Base-by-base conservation (phyloP, 2,888 invertebrate species). In the Alsophila aescularia region DNA sequence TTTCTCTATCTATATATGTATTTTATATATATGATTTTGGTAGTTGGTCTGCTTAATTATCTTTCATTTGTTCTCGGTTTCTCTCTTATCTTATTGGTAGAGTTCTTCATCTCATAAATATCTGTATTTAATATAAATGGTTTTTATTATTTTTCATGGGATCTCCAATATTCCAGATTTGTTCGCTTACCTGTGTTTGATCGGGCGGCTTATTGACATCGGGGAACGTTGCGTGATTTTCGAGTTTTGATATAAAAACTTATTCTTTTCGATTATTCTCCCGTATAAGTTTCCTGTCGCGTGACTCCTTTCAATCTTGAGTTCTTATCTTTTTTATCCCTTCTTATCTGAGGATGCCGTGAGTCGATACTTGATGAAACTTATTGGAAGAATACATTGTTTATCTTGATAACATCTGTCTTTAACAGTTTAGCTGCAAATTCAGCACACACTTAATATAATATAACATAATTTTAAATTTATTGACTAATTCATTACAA, bases 121-220 rank as follows among this genome's bases (percentile, higher is more conserved):
- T 8, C 27, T 7, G 5, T 7, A 9, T 27, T 27, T 6, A 9
- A 27, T 6, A 27, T 7, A 27, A 27, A 6, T 1, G 0, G 40
- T 40, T 31, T 37, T 45, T 9, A 9, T 13, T n/a, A n/a, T 24
- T 18, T 3, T 13, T 9, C 31, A 2, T 41, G 5, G 48, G 58
- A 43, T 35, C 58, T 45, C 58, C 39, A 47, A 53, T 45, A 50
- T 41, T 41, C 18, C n/a, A 42, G 32, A 53, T 45, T 40, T 44
- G 44, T 41, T 42, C 43, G 27, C 41, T 54, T 55, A 48, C 45
- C 56, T 52, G 48, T 31, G 51, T 54, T 50, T 53, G 60, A 52
- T 61, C 40, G 59, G 45, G 13, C 54, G 50, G 59, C 57, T 53
- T 51, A 52, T 58, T 52, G 55, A 53, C 47, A 62, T 47, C 24